phyloP scores from a whole-genome alignment of 2,888 invertebrate species.

The Tiphia femorata region DNA sequence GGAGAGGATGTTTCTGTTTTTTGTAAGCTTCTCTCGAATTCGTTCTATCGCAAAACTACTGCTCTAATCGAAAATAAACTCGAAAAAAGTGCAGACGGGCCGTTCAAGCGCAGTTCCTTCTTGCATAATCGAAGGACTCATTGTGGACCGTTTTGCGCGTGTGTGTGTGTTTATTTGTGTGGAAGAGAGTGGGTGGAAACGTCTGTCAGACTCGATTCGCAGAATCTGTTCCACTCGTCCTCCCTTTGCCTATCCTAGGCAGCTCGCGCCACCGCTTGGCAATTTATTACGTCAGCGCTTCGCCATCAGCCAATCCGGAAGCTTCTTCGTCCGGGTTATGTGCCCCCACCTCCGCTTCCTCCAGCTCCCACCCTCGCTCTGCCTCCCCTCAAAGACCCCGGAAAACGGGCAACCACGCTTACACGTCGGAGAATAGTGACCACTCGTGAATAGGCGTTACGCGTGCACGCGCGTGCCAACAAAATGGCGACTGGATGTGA shows the following conservation, averaged over 20 bases:
- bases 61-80: too few relatives aligned
- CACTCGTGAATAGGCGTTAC: neutral
- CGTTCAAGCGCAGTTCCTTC: too few relatives aligned
- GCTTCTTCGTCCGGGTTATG: slow-evolving; percentile 18
- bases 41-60: too few relatives aligned
- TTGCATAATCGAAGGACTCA: too few relatives aligned
- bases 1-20: too few relatives aligned
- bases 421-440: neutral
- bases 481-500: slow-evolving; percentile 33
- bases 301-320: slow-evolving; percentile 34
- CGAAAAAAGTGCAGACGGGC: too few relatives aligned
- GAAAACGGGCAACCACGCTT: slow-evolving; percentile 3
- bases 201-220: neutral
- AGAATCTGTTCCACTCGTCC: neutral
- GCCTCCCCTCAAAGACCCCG: slow-evolving; percentile 8
- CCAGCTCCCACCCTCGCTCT: slow-evolving; percentile 4
- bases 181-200: slow-evolving; percentile 13
- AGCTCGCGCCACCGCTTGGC: slow-evolving; percentile 30
- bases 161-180: too few relatives aligned
- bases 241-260: slow-evolving; percentile 13
- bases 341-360: slow-evolving; percentile 24
- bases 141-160: too few relatives aligned
- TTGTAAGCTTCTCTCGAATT: too few relatives aligned
- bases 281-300: slow-evolving; percentile 33
- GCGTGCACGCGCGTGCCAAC: slow-evolving; percentile 13